Evolutionary conservation across 2,113 vertebrate species (phyloP), one percentile per base, ranked within the genome.

Genomic region (Taxidea taxus): DNA sequence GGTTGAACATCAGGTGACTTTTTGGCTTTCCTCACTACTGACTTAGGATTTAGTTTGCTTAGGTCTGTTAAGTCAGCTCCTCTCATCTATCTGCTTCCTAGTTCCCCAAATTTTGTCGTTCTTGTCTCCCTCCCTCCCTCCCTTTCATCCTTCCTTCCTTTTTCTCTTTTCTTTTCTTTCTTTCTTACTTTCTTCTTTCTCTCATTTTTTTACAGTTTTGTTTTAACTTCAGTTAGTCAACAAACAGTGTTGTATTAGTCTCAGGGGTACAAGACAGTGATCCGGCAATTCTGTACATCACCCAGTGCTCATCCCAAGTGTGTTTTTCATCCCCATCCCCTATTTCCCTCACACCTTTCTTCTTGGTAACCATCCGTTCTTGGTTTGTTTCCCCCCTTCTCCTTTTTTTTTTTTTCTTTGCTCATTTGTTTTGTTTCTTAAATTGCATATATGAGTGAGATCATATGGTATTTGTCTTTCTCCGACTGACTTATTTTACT

Each of bases 31-130:
- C 92, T 87, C 58, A 58, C 27, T 74, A 74, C 95, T 94, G 95
- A 94, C 29, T 94, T 87, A 90, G 93, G 96, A 90, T 77, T 97
- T 95, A 47, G 14, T 78, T 97, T 62, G 37, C 93, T 77, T 70
- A 64, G 86, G 54, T 64, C 56, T 90, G 42, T 75, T 92, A 92
- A 97, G 44, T 93, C 42, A 72, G 56, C 89, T 64, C 62, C 44
- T 87, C 68, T 92, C 47, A 60, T 90, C 56, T 56, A 74, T 20
- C 34, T 39, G 58, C 77, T 86, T 85, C 66, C 75, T 29, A 25
- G 29, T 81, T 66, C 42, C 85, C 91, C 42, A 58, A 54, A 82
- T 62, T 56, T 58, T 66, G 56, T 70, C 66, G 47, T 62, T 88
- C 3, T 84, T 70, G 31, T 64, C 91, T 84, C 37, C 20, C 75